phyloP scores from a whole-genome alignment of 1,140 invertebrate species.

The Archivesica marissinica region DNA sequence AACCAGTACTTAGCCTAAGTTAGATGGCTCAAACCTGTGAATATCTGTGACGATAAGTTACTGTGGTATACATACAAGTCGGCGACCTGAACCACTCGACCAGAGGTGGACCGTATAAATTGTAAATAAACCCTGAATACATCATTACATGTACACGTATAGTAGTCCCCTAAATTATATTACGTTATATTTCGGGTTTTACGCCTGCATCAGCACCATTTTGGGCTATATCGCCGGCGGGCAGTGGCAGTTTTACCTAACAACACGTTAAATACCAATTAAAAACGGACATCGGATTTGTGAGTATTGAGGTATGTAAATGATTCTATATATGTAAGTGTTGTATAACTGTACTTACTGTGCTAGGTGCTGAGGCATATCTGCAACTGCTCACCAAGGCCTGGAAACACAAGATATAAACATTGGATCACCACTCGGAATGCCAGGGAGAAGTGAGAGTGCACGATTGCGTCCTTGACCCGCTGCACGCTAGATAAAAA shows the following conservation, averaged over 20 bases:
- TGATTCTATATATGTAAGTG: no score
- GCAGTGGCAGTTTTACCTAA: background rate
- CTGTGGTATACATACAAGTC: no score
- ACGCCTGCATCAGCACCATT: background rate
- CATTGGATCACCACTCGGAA: background rate
- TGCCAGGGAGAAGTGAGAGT: background rate
- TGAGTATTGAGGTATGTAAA: no score
- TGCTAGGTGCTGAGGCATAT: slow-evolving; percentile 50
- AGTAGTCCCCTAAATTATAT: background rate
- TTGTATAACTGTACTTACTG: slow-evolving; percentile 15
- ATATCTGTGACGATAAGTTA: no score
- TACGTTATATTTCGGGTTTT: background rate
- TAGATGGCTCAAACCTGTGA: no score
- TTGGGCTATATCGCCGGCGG: background rate
- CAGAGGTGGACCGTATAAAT: no score
- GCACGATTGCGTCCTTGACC: background rate
- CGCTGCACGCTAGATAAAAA: background rate
- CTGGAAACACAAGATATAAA: slow-evolving; percentile 19
- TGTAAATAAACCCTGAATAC: no score
- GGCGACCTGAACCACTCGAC: no score
- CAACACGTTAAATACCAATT: background rate
- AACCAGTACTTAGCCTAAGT: no score
- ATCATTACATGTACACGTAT: no score
- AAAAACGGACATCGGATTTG: no score
- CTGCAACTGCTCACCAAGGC: slow-evolving; percentile 28